Percentiles rank a stretch among this genome's conserved stretches.
phyloP scores from a whole-genome alignment of 2,888 invertebrate genomes.

The Cantharis nigra region DNA sequence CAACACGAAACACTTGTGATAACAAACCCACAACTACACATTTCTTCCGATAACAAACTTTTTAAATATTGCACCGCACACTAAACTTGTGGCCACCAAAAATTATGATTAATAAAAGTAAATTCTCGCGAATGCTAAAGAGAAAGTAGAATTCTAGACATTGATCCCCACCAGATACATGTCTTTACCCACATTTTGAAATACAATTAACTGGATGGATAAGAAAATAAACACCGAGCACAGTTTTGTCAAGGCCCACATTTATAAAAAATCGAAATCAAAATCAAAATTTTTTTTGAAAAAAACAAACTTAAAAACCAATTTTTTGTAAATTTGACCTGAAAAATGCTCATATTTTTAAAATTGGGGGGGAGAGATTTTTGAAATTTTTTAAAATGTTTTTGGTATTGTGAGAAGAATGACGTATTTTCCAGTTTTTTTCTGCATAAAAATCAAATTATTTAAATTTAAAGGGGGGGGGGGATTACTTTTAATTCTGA shows the following conservation, averaged over 20 bases:
- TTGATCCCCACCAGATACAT: conserved; percentile 28
- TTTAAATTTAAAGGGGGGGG: no score
- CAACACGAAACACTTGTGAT: not conserved
- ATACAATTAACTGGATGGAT: not conserved
- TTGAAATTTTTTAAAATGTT: no score
- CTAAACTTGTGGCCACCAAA: not conserved
- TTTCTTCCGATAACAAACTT: conserved; percentile 1
- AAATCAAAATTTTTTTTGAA: not conserved
- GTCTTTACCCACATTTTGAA: conserved; percentile 20
- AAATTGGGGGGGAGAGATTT: no score
- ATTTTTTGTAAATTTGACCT: not conserved
- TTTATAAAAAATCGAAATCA: not conserved
- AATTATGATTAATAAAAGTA: not conserved
- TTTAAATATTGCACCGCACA: conserved; percentile 1
- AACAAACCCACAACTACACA: not conserved
- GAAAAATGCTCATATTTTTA: no score
- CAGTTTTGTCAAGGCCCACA: not conserved
- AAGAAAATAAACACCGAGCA: not conserved
- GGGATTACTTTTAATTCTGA: no score
- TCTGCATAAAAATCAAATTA: no score
- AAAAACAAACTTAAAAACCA: not conserved
- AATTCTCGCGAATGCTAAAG: conserved; percentile 23
- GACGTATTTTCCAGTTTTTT: no score
- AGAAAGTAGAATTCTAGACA: conserved; percentile 36
- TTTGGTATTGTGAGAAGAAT: no score